These are phyloP conservation scores for Lagopus leucura DNA, from an alignment of 2,113 vertebrate species.

Conservation along the genomic window DNA sequence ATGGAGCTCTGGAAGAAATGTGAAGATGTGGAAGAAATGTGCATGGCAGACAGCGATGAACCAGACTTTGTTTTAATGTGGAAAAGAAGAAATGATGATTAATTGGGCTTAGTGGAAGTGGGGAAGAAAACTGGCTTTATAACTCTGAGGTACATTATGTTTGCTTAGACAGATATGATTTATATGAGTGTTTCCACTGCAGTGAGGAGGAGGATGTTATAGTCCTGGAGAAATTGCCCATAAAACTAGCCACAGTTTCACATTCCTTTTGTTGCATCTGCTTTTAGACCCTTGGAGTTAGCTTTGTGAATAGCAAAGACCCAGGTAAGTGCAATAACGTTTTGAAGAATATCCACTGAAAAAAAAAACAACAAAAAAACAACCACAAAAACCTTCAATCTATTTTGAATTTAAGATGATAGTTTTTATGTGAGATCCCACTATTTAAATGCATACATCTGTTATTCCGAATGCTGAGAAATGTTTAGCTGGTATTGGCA, in stretches of 20 bases:
- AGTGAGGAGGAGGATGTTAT: not conserved
- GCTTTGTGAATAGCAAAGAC: not conserved
- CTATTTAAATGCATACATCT: not conserved
- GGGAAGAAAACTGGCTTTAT: not conserved
- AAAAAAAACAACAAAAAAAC: not conserved
- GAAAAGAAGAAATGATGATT: not conserved
- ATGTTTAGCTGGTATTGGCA: not conserved
- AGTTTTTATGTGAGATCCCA: not conserved
- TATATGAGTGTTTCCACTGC: not conserved
- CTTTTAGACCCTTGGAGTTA: not conserved
- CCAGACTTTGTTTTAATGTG: not conserved
- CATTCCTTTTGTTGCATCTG: not conserved
- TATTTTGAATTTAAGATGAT: not conserved
- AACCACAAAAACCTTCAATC: too few relatives aligned
- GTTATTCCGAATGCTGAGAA: not conserved
- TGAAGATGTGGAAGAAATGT: not conserved
- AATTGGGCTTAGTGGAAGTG: not conserved
- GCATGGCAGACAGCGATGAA: not conserved
- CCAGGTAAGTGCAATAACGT: not conserved
- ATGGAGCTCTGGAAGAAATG: not conserved
- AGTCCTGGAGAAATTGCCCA: not conserved
- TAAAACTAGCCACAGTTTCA: too few relatives aligned
- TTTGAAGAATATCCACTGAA: not conserved
- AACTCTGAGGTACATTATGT: not conserved
- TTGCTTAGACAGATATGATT: not conserved